A percentile compares a stretch with the other conserved stretches of the same genome.
phyloP scores from a whole-genome alignment of 2,888 invertebrate species.

The Andrena fulva region DNA sequence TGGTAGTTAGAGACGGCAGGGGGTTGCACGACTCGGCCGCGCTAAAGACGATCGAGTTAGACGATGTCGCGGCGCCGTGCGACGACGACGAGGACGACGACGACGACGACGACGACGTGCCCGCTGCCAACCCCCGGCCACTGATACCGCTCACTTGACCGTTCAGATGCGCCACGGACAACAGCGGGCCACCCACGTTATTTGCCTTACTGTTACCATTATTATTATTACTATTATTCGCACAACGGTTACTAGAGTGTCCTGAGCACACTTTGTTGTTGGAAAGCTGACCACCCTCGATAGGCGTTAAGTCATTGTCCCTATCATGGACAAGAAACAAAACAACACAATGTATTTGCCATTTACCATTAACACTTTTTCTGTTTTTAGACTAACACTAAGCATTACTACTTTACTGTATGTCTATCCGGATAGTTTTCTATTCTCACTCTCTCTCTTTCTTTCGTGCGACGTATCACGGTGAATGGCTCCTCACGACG shows the following conservation, averaged over 20 bases:
- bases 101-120: constrained; percentile 31
- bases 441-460: background rate
- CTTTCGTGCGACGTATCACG: background rate
- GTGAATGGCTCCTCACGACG: constrained; percentile 7
- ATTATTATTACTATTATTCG: constrained; percentile 81
- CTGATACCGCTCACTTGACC: constrained; percentile 85
- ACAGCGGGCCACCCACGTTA: constrained; percentile 90
- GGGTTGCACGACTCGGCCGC: constrained; percentile 80
- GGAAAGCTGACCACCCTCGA: constrained; percentile 84
- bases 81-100: constrained; percentile 47
- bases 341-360: constrained; percentile 69
- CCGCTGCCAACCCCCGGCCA: constrained; percentile 79
- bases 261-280: constrained; percentile 83
- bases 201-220: constrained; percentile 83
- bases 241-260: constrained; percentile 82
- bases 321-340: constrained; percentile 80
- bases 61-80: constrained; percentile 73
- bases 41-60: constrained; percentile 81
- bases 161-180: constrained; percentile 90
- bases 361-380: constrained; percentile 54
- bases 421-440: background rate
- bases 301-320: constrained; percentile 83
- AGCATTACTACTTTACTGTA: constrained; percentile 15
- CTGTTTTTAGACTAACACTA: constrained; percentile 52
- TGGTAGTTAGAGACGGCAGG: constrained; percentile 79